Evolutionary conservation across 1,140 invertebrate species (phyloP).

Genomic region (Drosophila elegans): DNA sequence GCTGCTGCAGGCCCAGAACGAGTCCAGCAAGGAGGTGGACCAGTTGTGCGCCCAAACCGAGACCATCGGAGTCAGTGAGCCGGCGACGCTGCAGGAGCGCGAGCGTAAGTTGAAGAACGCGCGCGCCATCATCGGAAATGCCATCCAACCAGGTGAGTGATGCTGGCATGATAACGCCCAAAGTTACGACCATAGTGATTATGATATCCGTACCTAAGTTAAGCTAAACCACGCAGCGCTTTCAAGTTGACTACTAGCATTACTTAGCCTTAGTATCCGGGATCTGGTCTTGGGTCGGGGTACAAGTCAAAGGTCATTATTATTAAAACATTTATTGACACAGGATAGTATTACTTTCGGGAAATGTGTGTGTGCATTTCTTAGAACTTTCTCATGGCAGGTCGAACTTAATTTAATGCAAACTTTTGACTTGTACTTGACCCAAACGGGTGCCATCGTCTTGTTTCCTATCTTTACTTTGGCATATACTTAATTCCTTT

Average conservation of each 20-base stretch:
- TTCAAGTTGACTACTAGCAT: conserved; percentile 72
- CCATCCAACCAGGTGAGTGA: conserved; percentile 85
- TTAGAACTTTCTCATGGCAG: too few relatives aligned
- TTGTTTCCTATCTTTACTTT: conserved; percentile 50
- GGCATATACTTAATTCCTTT: conserved; percentile 42
- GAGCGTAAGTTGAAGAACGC: conserved; percentile 86
- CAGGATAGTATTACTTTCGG: too few relatives aligned
- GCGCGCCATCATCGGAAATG: conserved; percentile 87
- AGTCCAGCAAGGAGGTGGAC: conserved; percentile 83
- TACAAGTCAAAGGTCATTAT: conserved; percentile 13
- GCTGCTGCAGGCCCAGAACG: conserved; percentile 83
- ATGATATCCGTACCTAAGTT: conserved; percentile 59
- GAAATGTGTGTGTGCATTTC: too few relatives aligned
- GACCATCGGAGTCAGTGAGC: conserved; percentile 73
- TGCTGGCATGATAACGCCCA: conserved; percentile 27
- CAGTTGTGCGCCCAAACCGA: conserved; percentile 83
- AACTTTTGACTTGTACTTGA: conserved; percentile 43
- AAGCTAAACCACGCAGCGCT: conserved; percentile 68
- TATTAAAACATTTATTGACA: too few relatives aligned
- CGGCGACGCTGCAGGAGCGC: conserved; percentile 67
- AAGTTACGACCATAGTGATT: conserved; percentile 13
- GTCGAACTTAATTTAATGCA: not conserved
- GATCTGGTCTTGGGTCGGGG: not conserved
- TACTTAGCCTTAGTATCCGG: conserved; percentile 24
- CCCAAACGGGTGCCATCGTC: conserved; percentile 41